A percentile compares a stretch with the other conserved stretches of the same genome.
Conservation (phyloP, 2,113 vertebrate species). For the Amphiprion ocellaris region DNA sequence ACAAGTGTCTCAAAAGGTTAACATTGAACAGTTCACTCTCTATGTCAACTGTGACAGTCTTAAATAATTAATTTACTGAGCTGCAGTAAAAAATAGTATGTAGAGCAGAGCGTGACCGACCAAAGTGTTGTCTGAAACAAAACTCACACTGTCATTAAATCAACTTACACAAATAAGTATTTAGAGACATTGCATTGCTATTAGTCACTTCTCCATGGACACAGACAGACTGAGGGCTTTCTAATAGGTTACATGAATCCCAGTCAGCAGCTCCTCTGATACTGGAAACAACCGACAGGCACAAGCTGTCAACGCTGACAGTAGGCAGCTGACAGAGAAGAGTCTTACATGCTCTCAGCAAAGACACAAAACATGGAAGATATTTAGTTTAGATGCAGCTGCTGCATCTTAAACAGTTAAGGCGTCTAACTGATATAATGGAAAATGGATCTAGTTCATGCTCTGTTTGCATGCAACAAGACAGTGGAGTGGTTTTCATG, state of each 20-base stretch:
- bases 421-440: neutral
- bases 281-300: slow-evolving; percentile 12
- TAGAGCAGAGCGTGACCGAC: neutral
- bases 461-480: neutral
- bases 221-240: slow-evolving; percentile 16
- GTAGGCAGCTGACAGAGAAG: slow-evolving; percentile 10
- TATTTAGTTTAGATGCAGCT: slow-evolving; percentile 24
- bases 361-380: slow-evolving; percentile 5
- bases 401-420: slow-evolving; percentile 4
- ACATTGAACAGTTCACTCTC: too few species aligned
- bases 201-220: neutral
- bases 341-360: slow-evolving; percentile 16
- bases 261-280: slow-evolving; percentile 15
- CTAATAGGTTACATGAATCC: slow-evolving; percentile 28
- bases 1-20: too few species aligned
- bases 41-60: too few species aligned
- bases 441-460: neutral
- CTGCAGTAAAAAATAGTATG: too few species aligned
- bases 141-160: neutral
- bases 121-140: too few species aligned
- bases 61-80: too few species aligned
- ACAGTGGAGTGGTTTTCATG: neutral
- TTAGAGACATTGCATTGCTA: neutral
- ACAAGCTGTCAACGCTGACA: slow-evolving; percentile 15
- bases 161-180: neutral